Evolutionary conservation across 2,888 invertebrate species (phyloP).

Genomic region (Caenorhabditis imperialis): DNA sequence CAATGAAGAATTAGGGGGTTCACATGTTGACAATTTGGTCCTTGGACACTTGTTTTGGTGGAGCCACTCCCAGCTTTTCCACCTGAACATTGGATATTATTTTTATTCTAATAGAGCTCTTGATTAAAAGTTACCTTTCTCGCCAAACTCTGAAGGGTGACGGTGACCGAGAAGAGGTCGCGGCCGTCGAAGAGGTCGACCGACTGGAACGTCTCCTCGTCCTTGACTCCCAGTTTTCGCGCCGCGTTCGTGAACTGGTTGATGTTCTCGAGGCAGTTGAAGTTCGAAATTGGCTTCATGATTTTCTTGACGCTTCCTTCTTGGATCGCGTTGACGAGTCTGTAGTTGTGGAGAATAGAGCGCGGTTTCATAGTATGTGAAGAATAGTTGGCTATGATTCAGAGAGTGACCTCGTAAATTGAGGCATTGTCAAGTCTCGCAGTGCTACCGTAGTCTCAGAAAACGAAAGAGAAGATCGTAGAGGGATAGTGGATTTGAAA

Average conservation of each 20-base stretch:
- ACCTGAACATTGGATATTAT: constrained; percentile 45
- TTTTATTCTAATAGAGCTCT: no score
- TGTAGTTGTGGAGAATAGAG: constrained; percentile 77
- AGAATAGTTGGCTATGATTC: no score
- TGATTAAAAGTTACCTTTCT: constrained; percentile 65
- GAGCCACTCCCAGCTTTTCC: constrained; percentile 63
- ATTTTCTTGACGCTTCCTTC: constrained; percentile 91
- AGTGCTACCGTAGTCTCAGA: no score
- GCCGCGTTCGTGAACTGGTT: constrained; percentile 92
- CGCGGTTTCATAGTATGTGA: neutral
- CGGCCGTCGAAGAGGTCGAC: constrained; percentile 97
- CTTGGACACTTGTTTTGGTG: constrained; percentile 72
- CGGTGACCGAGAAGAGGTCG: constrained; percentile 90
- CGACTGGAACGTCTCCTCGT: constrained; percentile 91
- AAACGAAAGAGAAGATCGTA: no score
- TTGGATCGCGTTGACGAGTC: constrained; percentile 89
- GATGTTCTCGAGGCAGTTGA: constrained; percentile 99
- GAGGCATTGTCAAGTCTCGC: no score
- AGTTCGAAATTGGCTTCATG: constrained; percentile 91
- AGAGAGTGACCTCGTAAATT: no score
- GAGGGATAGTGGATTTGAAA: no score
- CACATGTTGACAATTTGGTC: constrained; percentile 69
- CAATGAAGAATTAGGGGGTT: constrained; percentile 3
- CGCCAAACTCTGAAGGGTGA: constrained; percentile 74
- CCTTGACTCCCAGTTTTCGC: constrained; percentile 89